Conservation (phyloP, 2,113 vertebrate genomes). For the Chamaetylas fuelleborni region DNA sequence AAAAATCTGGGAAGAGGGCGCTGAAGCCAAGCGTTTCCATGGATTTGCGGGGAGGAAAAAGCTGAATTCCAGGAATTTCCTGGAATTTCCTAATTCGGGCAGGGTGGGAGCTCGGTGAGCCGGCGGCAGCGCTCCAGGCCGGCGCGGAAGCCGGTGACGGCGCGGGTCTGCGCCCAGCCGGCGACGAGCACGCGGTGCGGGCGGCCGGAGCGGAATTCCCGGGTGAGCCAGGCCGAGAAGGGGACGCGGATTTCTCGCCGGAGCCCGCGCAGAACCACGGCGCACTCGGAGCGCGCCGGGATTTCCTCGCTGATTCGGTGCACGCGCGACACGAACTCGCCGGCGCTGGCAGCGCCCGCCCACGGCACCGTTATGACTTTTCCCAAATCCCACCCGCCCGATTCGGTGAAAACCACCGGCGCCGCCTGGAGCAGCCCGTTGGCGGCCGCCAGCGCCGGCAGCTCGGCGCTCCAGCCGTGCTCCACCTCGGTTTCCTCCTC, state of each 20-base stretch:
- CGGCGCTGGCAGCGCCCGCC: accelerated
- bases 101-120: background rate
- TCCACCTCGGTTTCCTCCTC: background rate
- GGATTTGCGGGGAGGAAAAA: too few relatives aligned
- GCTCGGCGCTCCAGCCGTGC: background rate
- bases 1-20: accelerated
- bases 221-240: background rate
- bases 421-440: background rate
- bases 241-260: background rate
- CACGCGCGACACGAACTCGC: accelerated
- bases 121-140: background rate
- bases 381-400: accelerated
- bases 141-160: background rate
- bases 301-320: accelerated
- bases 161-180: accelerated
- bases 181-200: accelerated
- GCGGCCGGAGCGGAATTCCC: background rate
- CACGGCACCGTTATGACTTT: accelerated
- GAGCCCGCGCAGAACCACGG: background rate
- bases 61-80: accelerated
- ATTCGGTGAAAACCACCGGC: accelerated
- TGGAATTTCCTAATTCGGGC: background rate
- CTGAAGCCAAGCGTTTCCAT: accelerated
- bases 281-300: background rate
- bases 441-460: background rate